phyloP scores from a whole-genome alignment of 2,888 invertebrate species.

The Hyppa rectilinea region DNA sequence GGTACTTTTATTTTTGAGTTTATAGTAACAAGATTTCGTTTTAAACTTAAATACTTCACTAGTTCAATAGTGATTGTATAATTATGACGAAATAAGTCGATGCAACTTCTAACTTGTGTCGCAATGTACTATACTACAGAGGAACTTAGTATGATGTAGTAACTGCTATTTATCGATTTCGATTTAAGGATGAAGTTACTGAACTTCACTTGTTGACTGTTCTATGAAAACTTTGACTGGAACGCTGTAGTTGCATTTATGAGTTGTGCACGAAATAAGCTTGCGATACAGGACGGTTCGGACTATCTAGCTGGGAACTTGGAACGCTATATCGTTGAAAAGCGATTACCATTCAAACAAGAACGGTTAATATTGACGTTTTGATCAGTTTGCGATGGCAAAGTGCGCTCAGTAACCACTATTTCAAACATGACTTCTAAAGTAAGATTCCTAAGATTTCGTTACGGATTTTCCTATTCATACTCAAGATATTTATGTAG shows the following conservation, averaged over 20 bases:
- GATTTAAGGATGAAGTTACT: slow-evolving; percentile 29
- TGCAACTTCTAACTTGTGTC: neutral
- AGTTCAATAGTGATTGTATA: neutral
- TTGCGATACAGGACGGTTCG: slow-evolving; percentile 1
- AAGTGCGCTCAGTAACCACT: no score
- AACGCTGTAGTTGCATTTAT: slow-evolving; percentile 28
- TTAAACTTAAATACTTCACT: neutral
- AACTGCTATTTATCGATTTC: slow-evolving; percentile 31
- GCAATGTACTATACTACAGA: no score
- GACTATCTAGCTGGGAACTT: neutral
- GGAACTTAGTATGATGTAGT: slow-evolving; percentile 3
- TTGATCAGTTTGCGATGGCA: neutral
- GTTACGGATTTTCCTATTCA: no score
- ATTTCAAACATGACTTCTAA: neutral
- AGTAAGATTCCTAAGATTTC: neutral
- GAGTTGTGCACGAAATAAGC: slow-evolving; percentile 8
- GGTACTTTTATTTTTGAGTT: no score
- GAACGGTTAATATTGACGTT: neutral
- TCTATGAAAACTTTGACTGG: slow-evolving; percentile 34
- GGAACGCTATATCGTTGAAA: neutral
- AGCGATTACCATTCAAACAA: neutral
- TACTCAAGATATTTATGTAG: neutral
- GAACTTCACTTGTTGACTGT: slow-evolving; percentile 46
- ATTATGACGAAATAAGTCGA: no score
- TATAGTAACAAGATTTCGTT: neutral